Conservation (phyloP, 2,797 vertebrate species). For the Nyctibius grandis region DNA sequence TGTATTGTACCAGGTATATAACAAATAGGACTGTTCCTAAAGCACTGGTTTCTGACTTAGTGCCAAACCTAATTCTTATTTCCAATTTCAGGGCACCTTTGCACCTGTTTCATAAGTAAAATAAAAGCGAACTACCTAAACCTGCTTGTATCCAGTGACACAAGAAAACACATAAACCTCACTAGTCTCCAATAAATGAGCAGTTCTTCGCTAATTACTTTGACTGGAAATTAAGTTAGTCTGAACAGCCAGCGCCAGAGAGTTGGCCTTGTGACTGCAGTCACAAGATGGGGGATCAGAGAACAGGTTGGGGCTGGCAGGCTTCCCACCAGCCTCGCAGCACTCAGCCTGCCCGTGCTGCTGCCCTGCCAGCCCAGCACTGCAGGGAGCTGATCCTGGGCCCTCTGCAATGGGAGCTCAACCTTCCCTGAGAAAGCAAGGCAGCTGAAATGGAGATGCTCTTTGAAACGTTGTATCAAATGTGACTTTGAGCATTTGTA, state of each 20-base stretch:
- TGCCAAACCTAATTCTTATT: not conserved
- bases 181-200: not conserved
- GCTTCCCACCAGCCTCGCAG: not conserved
- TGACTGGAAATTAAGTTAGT: not conserved
- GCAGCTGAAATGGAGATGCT: not conserved
- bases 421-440: too few species aligned
- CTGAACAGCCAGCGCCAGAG: not conserved
- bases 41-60: not conserved
- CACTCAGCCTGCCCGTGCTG: not conserved
- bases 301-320: not conserved
- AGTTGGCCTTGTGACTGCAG: not conserved
- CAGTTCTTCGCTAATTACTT: not conserved
- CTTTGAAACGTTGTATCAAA: not conserved
- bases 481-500: not conserved
- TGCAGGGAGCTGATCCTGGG: rapidly evolving
- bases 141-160: not conserved
- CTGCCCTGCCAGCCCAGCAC: not conserved
- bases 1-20: not conserved
- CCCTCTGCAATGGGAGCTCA: not conserved
- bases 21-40: not conserved
- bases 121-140: not conserved
- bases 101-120: not conserved
- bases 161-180: not conserved
- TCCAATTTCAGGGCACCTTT: not conserved
- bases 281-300: not conserved